Percentiles rank a stretch among this genome's conserved stretches.
These are phyloP conservation scores for Plestiodon gilberti DNA, from an alignment of 2,113 vertebrate genomes.

Conservation along the genomic window DNA sequence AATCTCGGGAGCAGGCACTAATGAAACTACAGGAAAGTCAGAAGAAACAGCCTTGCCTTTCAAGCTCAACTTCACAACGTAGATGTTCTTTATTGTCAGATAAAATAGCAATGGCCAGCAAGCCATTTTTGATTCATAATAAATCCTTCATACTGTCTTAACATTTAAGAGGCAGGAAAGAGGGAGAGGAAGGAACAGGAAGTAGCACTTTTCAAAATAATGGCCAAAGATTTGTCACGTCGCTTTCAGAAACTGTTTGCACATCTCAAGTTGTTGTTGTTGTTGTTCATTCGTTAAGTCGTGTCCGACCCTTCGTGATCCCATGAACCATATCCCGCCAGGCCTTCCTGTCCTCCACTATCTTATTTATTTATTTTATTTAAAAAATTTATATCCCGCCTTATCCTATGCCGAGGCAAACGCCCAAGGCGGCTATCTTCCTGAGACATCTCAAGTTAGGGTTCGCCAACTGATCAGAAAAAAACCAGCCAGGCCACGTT, in stretches of 20 bases:
- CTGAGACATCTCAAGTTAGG: neutral
- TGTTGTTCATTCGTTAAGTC: too few relatives aligned
- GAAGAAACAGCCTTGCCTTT: neutral
- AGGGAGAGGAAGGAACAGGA: neutral
- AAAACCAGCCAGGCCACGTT: neutral
- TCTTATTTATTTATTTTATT: too few relatives aligned
- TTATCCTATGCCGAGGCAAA: too few relatives aligned
- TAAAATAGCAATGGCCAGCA: constrained; percentile 41
- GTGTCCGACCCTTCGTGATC: too few relatives aligned
- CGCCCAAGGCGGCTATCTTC: too few relatives aligned
- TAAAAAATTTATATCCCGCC: too few relatives aligned
- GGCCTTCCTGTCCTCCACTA: too few relatives aligned
- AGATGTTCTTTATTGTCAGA: constrained; percentile 38
- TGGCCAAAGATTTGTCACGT: neutral
- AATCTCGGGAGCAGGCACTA: constrained; percentile 40
- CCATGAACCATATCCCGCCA: too few relatives aligned
- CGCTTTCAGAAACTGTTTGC: neutral
- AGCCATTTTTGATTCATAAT: constrained; percentile 43
- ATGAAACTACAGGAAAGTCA: constrained; percentile 21
- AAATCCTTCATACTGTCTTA: constrained; percentile 29
- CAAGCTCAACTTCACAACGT: constrained; percentile 12
- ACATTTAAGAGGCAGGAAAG: constrained; percentile 8
- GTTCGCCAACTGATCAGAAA: neutral
- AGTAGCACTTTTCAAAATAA: neutral
- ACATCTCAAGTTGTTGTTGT: neutral